Evolutionary conservation across 2,888 invertebrate species (phyloP), one percentile per base, ranked within the genome.

Genomic region (Dusona sp.): DNA sequence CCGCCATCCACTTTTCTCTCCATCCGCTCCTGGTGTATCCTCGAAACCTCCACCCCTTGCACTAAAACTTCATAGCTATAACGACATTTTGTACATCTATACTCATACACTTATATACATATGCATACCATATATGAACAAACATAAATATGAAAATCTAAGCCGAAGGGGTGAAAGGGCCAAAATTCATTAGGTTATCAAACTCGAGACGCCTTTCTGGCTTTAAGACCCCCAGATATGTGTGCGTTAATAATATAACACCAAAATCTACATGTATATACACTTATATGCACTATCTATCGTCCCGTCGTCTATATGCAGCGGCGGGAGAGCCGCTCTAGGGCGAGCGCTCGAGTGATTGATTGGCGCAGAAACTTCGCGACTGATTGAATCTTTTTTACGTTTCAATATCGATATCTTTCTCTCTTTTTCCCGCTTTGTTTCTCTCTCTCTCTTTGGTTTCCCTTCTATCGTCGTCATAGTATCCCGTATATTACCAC

Each of bases 301-400:
- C 45, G 77, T 73, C 78, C 45, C 64, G 61, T 79, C 64, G 70
- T 38, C 70, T 70, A 68, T 38, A 73, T 61, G 84, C 80, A 54
- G 45, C 38, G 65, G 70, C 70, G 42, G 51, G 61, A 83, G 79
- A 65, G 78, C 65, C 45, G 70, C 80, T 51, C 61, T 65, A 2
- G 74, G 83, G 83, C 87, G 86, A 86, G 87, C 88, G 84, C 84
- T 87, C 83, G 89, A 87, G 89, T 92, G 94, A 94, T 94, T 94
- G 94, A 94, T 94, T 93, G 93, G 91, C 92, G 92, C 91, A 92
- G 92, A 92, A 93, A 93, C 94, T 92, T 93, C 90, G 91, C 92
- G 93, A 94, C 93, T 93, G 93, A 94, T 94, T 93, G 93, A 94
- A 93, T 94, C 92, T 93, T 94, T 93, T 93, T 92, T 92, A 91